Conservation (phyloP, 2,113 vertebrate genomes). For the Xiphias gladius region DNA sequence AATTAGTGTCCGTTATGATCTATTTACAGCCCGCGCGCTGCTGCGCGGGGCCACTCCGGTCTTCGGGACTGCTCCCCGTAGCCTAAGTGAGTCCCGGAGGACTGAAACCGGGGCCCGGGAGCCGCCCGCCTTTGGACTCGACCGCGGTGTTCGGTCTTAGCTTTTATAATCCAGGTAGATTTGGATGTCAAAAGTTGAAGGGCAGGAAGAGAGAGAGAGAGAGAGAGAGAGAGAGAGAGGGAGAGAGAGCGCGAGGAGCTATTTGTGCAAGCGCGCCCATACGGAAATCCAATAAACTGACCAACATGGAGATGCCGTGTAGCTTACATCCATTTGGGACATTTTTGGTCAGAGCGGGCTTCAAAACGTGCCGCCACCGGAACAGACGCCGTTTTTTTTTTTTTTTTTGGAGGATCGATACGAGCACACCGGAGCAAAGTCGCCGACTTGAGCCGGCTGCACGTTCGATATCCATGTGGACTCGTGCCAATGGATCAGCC, state of each 20-base stretch:
- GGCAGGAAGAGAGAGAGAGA: constrained; percentile 46
- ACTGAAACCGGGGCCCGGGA: neutral
- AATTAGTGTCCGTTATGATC: constrained; percentile 66
- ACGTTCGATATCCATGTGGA: constrained; percentile 18
- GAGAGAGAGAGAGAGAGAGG: constrained; percentile 14
- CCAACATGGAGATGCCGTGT: neutral
- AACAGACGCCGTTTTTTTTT: too few species aligned
- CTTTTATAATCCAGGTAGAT: constrained; percentile 46
- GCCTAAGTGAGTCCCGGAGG: constrained; percentile 18
- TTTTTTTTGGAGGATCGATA: constrained; percentile 12
- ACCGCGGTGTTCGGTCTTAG: neutral
- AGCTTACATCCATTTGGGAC: neutral
- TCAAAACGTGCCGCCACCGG: constrained; percentile 2
- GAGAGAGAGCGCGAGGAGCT: constrained; percentile 12
- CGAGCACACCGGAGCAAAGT: constrained; percentile 22
- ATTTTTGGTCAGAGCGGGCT: neutral
- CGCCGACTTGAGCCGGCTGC: neutral
- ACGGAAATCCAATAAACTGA: constrained; percentile 24
- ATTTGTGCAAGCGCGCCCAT: neutral
- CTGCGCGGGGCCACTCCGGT: constrained; percentile 4
- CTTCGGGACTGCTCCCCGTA: constrained; percentile 11
- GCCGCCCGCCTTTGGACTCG: neutral
- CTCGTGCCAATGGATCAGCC: constrained; percentile 9
- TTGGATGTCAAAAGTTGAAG: constrained; percentile 79
- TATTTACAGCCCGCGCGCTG: constrained; percentile 32